These are phyloP conservation scores for Pantelozetes paolii DNA, from an alignment of 2,888 invertebrate species.

Conservation along the genomic window DNA sequence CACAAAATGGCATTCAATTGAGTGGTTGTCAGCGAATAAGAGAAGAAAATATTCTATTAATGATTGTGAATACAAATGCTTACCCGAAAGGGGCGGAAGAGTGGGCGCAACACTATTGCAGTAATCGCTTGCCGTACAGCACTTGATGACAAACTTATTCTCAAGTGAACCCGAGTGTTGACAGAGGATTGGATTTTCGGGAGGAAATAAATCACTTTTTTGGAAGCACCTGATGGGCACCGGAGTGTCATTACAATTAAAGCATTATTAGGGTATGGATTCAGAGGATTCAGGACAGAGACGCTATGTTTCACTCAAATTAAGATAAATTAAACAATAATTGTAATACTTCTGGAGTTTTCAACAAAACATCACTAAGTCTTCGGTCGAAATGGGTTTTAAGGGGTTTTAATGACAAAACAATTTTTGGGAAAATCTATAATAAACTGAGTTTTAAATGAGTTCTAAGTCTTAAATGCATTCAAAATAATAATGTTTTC, in stretches of 20 bases:
- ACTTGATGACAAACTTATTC: slow-evolving; percentile 53
- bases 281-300: too few relatives aligned
- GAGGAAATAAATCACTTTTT: slow-evolving; percentile 60
- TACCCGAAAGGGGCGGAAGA: slow-evolving; percentile 49
- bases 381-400: too few relatives aligned
- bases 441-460: too few relatives aligned
- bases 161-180: slow-evolving; percentile 51
- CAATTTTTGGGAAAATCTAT: too few relatives aligned
- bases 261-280: too few relatives aligned
- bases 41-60: slow-evolving; percentile 28
- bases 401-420: too few relatives aligned
- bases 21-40: slow-evolving; percentile 18
- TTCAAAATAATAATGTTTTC: too few relatives aligned
- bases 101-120: slow-evolving; percentile 59
- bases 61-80: slow-evolving; percentile 20
- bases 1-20: not conserved
- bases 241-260: not conserved
- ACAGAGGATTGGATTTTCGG: slow-evolving; percentile 60
- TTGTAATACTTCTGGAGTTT: too few relatives aligned
- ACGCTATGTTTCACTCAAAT: too few relatives aligned
- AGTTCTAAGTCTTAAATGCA: too few relatives aligned
- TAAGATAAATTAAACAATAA: too few relatives aligned
- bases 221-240: slow-evolving; percentile 57
- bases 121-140: slow-evolving; percentile 60
- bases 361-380: too few relatives aligned